Evolutionary conservation across 2,113 vertebrate genomes (phyloP).

Genomic region (Rhynchomys soricoides): DNA sequence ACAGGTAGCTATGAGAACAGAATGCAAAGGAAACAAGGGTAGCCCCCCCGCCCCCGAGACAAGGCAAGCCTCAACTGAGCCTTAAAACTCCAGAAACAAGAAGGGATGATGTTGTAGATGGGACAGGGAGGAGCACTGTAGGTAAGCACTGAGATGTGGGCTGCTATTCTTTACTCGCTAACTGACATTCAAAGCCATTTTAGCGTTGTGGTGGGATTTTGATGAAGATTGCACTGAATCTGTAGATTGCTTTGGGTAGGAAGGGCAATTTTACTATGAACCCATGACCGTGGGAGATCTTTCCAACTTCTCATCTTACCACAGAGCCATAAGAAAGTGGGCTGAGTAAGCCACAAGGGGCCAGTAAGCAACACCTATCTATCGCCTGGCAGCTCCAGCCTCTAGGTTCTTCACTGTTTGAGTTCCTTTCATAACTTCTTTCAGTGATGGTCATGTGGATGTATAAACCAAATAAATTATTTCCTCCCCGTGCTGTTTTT

Average conservation of each 20-base stretch:
- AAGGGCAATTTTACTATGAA: too few species aligned
- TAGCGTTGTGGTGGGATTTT: not conserved
- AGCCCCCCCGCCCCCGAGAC: not conserved
- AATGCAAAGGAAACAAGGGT: not conserved
- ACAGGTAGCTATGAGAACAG: too few species aligned
- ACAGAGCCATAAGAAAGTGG: not conserved
- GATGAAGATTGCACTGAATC: not conserved
- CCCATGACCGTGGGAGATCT: too few species aligned
- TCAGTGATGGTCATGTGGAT: not conserved
- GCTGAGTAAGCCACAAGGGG: not conserved
- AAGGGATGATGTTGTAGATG: not conserved
- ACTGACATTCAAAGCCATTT: not conserved
- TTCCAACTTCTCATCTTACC: not conserved
- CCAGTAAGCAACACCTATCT: not conserved
- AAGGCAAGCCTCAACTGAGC: not conserved
- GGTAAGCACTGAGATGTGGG: not conserved
- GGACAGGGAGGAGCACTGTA: not conserved
- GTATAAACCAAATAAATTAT: not conserved
- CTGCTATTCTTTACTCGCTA: not conserved
- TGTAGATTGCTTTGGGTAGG: not conserved
- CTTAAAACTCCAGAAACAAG: not conserved
- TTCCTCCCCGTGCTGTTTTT: not conserved
- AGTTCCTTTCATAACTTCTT: not conserved
- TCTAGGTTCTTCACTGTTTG: not conserved
- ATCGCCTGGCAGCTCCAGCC: not conserved